phyloP scores from a whole-genome alignment of 2,888 invertebrate genomes.

The Chaetogeoica ovagalla region DNA sequence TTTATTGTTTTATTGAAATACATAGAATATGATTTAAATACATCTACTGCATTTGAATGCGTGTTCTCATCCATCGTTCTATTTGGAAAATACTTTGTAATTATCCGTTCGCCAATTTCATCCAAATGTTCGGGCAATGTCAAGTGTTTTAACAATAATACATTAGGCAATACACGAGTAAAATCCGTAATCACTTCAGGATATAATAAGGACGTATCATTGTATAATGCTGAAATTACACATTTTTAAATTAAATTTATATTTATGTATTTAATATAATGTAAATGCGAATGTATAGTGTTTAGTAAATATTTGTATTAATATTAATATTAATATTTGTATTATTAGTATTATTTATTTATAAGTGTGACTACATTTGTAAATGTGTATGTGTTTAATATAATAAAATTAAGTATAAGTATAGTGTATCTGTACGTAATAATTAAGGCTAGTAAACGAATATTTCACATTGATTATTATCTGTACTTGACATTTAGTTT shows the following conservation, averaged over 20 bases:
- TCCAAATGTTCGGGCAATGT: constrained; percentile 11
- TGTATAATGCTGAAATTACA: constrained; percentile 24
- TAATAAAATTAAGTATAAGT: too few relatives aligned
- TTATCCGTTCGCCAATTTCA: background rate
- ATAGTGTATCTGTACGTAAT: too few relatives aligned
- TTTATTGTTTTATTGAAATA: background rate
- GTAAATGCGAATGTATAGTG: too few relatives aligned
- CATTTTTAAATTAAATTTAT: background rate
- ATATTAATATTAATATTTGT: too few relatives aligned
- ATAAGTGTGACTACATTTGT: too few relatives aligned
- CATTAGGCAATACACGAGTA: background rate
- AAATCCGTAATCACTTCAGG: constrained; percentile 1
- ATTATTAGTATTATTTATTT: too few relatives aligned
- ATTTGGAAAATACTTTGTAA: constrained; percentile 18
- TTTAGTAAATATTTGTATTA: too few relatives aligned
- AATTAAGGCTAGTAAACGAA: too few relatives aligned
- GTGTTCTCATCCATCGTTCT: constrained; percentile 9
- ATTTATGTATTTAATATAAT: too few relatives aligned
- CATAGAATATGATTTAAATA: background rate
- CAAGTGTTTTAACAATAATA: constrained; percentile 25
- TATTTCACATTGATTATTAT: too few relatives aligned
- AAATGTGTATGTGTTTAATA: too few relatives aligned
- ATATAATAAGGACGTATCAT: background rate
- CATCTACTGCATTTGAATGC: constrained; percentile 16
- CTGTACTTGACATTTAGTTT: too few relatives aligned